A percentile compares a stretch with the other conserved stretches of the same genome.
Conservation (phyloP, 2,797 vertebrate genomes). For the Platalea minor region DNA sequence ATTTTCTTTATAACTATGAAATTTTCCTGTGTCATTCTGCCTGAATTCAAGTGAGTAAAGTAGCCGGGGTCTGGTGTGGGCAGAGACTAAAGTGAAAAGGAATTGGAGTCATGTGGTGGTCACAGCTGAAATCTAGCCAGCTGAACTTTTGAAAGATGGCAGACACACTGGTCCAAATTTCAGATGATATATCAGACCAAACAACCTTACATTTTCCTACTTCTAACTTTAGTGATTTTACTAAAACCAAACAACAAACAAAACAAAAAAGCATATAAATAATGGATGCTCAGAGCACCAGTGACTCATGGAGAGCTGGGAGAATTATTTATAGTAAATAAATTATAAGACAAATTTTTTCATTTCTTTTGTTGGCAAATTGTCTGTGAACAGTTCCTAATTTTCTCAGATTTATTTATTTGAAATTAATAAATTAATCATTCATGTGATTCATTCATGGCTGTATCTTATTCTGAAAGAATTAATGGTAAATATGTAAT, state of each 20-base stretch:
- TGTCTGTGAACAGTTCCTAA: not conserved
- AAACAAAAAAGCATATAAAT: not conserved
- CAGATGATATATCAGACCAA: not conserved
- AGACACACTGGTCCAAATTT: not conserved
- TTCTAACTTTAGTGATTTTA: not conserved
- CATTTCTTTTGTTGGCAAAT: not conserved
- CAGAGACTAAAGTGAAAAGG: not conserved
- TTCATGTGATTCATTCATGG: not conserved
- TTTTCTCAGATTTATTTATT: conserved; percentile 21
- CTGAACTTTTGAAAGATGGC: not conserved
- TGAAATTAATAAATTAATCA: not conserved
- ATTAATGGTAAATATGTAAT: not conserved
- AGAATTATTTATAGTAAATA: not conserved
- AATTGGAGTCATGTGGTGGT: not conserved
- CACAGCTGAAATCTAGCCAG: not conserved
- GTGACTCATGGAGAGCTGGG: not conserved
- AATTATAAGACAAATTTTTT: not conserved
- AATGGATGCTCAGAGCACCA: not conserved
- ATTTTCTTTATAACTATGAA: not conserved
- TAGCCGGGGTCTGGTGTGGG: not conserved
- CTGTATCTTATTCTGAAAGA: not conserved
- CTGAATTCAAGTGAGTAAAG: not conserved
- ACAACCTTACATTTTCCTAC: not conserved
- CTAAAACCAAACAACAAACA: not conserved
- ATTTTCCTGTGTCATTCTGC: not conserved